These are phyloP conservation scores for Rana temporaria DNA, from an alignment of 2,113 vertebrate species.

Conservation along the genomic window DNA sequence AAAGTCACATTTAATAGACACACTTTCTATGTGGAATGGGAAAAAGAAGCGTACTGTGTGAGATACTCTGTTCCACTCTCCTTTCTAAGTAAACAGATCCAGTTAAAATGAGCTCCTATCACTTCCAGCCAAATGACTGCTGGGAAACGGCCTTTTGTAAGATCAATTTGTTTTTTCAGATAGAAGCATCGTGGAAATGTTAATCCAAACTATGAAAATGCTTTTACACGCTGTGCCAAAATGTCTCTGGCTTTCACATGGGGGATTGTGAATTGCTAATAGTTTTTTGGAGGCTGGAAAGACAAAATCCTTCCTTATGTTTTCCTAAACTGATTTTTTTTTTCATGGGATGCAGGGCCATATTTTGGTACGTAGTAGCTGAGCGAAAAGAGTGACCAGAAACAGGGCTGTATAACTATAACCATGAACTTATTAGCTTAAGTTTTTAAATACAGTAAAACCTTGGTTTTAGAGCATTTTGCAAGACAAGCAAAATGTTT, in stretches of 20 bases:
- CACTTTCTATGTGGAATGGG: slow-evolving; percentile 65
- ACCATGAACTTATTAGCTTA: not conserved
- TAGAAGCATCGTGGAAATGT: slow-evolving; percentile 55
- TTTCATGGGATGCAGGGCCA: not conserved
- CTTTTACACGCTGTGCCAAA: slow-evolving; percentile 54
- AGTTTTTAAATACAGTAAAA: no score
- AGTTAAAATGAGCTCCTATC: slow-evolving; percentile 53
- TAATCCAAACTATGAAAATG: slow-evolving; percentile 59
- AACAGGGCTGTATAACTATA: not conserved
- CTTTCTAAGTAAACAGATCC: slow-evolving; percentile 35
- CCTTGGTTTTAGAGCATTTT: no score
- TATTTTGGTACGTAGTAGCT: not conserved
- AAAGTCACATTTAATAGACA: slow-evolving; percentile 71
- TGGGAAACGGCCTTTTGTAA: slow-evolving; percentile 57
- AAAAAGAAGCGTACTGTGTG: slow-evolving; percentile 55
- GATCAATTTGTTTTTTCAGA: slow-evolving; percentile 58
- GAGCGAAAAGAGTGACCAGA: not conserved
- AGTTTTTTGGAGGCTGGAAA: slow-evolving; percentile 50
- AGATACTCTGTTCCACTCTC: slow-evolving; percentile 42
- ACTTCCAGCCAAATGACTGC: slow-evolving; percentile 51
- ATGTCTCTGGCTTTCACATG: slow-evolving; percentile 52
- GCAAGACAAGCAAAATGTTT: no score
- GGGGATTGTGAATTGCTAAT: slow-evolving; percentile 50
- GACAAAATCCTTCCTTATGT: slow-evolving; percentile 36
- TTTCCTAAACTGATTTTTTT: slow-evolving; percentile 47